These are phyloP conservation scores for Dufourea novaeangliae DNA, from an alignment of 1,140 invertebrate species.

Conservation along the genomic window DNA sequence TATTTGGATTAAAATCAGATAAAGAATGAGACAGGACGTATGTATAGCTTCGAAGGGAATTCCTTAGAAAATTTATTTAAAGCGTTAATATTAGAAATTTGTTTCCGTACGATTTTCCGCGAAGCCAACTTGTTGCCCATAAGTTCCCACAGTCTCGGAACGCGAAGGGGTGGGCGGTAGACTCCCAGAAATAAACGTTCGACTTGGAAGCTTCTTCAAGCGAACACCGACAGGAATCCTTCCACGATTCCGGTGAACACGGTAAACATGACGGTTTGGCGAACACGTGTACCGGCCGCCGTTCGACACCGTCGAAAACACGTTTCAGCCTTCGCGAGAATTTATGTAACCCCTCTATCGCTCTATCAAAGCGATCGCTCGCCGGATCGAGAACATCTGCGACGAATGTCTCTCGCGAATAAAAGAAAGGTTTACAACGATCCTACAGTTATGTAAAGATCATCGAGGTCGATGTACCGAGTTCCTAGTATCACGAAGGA, in stretches of 20 bases:
- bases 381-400: background rate
- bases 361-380: background rate
- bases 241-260: conserved; percentile 22
- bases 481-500: too few relatives aligned
- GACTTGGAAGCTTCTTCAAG: conserved; percentile 1
- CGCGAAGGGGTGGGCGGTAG: background rate
- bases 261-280: conserved; percentile 46
- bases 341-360: conserved; percentile 12
- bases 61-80: too few relatives aligned
- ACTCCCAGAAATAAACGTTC: conserved; percentile 53
- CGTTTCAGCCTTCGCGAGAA: background rate
- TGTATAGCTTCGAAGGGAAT: background rate
- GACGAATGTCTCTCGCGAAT: background rate
- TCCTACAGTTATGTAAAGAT: background rate
- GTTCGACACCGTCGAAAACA: background rate
- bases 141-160: conserved; percentile 24
- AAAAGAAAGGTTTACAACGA: background rate
- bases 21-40: too few relatives aligned
- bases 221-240: conserved; percentile 26
- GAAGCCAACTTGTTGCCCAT: background rate
- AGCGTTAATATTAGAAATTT: background rate
- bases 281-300: conserved; percentile 44
- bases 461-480: background rate
- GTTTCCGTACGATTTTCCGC: conserved; percentile 23
- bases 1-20: too few relatives aligned